Base-by-base conservation (phyloP, 1,140 invertebrate genomes). In the Cataglyphis hispanica region DNA sequence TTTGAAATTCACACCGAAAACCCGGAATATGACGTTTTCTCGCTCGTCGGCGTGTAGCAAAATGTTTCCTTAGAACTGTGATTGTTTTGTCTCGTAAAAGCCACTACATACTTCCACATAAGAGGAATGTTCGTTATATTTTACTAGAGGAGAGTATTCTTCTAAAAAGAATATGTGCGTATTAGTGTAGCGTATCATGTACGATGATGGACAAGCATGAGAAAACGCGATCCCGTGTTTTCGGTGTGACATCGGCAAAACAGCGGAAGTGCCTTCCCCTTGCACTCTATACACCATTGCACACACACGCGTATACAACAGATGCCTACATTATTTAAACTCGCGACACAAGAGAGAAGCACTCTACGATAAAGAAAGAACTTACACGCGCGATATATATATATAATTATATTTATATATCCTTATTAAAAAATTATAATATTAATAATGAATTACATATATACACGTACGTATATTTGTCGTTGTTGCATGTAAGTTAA, bases 341-440 rank as follows among this genome's bases (percentile, higher is more conserved):
- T 67, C 34, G 67, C 64, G 60, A 74, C 11, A 86, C 64, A 69
- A 64, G 67, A 77, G 34, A 67, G 64, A 86, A 91, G 60, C 75
- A 89, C 88, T 91, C 88, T 91, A 90, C 78, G 40, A 81, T 58
- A 66, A 58, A 60, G 40, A 58, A 69, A 40, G 43, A 86, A 89
- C 88, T 94, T 89, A 86, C 95, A 92, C 87, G 88, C 46, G 46
- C 46, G 46, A n/a, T 40, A 11, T 43, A 50, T 50, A 92, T 91
- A 92, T 92, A 92, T 94, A 93, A 95, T 95, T 96, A 96, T 95
- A 95, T 96, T 95, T 96, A 95, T 95, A 96, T 96, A 96, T 94
- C 95, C 85, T 78, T 81, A 81, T 81, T 46, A 75, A 91, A 87
- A 89, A 89, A 89, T 64, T 85, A 89, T 53, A 86, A 85, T 86